Conservation (phyloP, 2,113 vertebrate species). For the Paralichthys olivaceus region DNA sequence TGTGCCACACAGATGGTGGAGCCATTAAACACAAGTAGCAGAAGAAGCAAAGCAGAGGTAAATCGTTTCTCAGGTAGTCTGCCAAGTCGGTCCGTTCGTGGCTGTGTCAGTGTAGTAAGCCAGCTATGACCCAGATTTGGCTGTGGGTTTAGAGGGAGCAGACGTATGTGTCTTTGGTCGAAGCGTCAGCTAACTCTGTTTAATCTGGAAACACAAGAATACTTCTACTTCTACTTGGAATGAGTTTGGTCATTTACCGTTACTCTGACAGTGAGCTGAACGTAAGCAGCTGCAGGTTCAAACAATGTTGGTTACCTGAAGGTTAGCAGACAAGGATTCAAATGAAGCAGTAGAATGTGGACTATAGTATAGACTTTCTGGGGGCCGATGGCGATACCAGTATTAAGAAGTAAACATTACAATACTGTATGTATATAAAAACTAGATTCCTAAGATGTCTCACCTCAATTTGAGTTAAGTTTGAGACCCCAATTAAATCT, state of each 20-base stretch:
- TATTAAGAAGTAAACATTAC: too few species aligned
- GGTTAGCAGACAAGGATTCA: neutral
- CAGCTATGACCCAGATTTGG: slow-evolving; percentile 16
- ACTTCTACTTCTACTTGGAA: neutral
- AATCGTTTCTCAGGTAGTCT: slow-evolving; percentile 57
- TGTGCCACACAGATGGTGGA: slow-evolving; percentile 56
- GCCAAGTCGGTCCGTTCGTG: slow-evolving; percentile 29
- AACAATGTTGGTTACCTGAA: slow-evolving; percentile 3
- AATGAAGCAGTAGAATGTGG: too few species aligned
- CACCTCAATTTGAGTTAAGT: too few species aligned
- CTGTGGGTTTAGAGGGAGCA: neutral
- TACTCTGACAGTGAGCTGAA: slow-evolving; percentile 30
- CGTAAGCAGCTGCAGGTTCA: neutral
- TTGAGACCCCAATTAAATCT: too few species aligned
- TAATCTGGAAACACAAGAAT: neutral
- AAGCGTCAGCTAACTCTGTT: too few species aligned
- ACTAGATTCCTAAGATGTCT: too few species aligned
- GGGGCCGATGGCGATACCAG: too few species aligned
- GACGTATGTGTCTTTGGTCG: neutral
- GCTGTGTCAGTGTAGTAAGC: slow-evolving; percentile 16
- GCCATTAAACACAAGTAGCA: slow-evolving; percentile 51
- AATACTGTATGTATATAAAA: too few species aligned
- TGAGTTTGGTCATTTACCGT: slow-evolving; percentile 29
- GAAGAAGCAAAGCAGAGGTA: slow-evolving; percentile 48
- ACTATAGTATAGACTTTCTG: too few species aligned